Base-by-base conservation (phyloP, 2,113 vertebrate genomes). In the Corvus moneduloides region DNA sequence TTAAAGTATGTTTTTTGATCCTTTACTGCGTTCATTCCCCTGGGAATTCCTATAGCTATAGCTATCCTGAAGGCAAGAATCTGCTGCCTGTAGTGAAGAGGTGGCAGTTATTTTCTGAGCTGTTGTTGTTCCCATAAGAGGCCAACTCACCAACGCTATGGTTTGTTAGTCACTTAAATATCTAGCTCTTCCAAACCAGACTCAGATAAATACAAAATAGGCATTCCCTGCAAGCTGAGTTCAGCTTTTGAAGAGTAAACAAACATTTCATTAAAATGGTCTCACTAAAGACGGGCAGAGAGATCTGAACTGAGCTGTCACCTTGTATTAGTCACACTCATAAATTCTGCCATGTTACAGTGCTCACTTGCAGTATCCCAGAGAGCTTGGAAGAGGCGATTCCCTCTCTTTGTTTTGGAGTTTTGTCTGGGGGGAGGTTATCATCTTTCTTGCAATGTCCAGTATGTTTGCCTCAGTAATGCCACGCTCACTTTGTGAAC, bases 241-340 rank as follows among this genome's bases (percentile, higher is more conserved):
- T 96, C 93, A 87, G 73, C 90, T 97, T 95, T 95, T 97, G 90
- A 96, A 96, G 89, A 92, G 84, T 95, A 98, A 97, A 97, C 94
- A 96, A 97, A 96, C 95, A 96, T 96, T 97, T 98, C 96, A 97
- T 97, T 97, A 97, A 97, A 97, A 97, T 93, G 49, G 93, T 93
- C 93, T 95, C 93, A 87, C 90, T 96, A 96, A 96, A 97, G 96
- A 94, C 84, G 1, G 93, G 81, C 84, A 95, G 94, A 96, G 91
- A 96, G 93, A 97, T 97, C 96, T 96, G 91, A 98, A 98, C 96
- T 67, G 93, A 98, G 87, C 97, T 98, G 97, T 98, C 97, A 97
- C 93, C 84, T 97, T 97, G 72, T 93, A 96, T 98, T 98, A 97
- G 96, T 97, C 95, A 97, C 95, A 98, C 95, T 93, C 94, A 95